Base-by-base conservation (phyloP, 2,113 vertebrate genomes). In the Chaetura pelagica region DNA sequence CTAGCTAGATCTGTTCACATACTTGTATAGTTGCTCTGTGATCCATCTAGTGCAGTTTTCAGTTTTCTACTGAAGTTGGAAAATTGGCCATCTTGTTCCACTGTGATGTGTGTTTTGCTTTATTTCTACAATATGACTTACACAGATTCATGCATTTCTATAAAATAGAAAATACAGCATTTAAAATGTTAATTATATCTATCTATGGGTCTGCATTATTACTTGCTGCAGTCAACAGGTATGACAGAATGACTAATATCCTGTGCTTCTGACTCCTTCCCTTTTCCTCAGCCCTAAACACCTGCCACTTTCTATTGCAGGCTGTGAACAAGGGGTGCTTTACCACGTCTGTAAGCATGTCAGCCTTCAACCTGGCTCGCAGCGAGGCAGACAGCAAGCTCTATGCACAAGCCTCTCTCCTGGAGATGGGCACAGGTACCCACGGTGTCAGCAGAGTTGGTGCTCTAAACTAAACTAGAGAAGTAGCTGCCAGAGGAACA, bases 351-450 rank as follows among this genome's bases (percentile, higher is more conserved):
- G 92, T 98, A 54, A 89, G 95, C 74, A 97, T 49, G 7, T 85
- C 93, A 3, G 17, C 32, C 68, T 98, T 98, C 87, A 96, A 46
- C 55, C 76, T 97, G 71, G 55, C 73, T 34, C 67, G 55, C 10
- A 76, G 54, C 0, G 48, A 32, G 44, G 95, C 95, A 27, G 66
- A 87, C 3, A 26, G 59, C 21, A 89, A 63, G 51, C 64, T 98
- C 87, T 52, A 74, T 38, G 87, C 94, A 54, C 89, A 91, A 77
- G 96, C 97, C 26, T 89, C 83, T 20, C 74, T 98, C 32, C 66
- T 89, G 77, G 98, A 98, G 59, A 64, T 6, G 9, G 95, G 83
- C 63, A 98, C 97, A 95, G 97, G 97, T 97, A 96, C 82, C 54
- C 59, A 26, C 10, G 59, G 32, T 20, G 20, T 92, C 27, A n/a